phyloP scores from a whole-genome alignment of 2,113 vertebrate species.

The Tupaia tana region DNA sequence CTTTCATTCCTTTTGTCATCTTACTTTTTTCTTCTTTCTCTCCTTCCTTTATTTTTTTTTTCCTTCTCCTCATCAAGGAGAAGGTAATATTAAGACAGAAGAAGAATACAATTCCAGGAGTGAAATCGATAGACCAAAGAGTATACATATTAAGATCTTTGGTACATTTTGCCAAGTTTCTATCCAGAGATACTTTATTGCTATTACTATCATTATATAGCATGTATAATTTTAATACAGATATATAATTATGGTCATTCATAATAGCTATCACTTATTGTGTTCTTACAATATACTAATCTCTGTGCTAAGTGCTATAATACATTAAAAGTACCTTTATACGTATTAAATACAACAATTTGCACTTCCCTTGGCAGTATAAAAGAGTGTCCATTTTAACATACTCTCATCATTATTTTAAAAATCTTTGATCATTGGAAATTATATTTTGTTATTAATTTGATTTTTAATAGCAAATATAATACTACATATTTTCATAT shows the following conservation, averaged over 20 bases:
- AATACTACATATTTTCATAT: background rate
- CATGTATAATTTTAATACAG: slow-evolving; percentile 58
- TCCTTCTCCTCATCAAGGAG: background rate
- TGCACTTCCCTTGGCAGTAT: background rate
- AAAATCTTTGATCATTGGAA: slow-evolving; percentile 4
- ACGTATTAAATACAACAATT: background rate
- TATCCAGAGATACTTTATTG: slow-evolving; percentile 55
- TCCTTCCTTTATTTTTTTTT: background rate
- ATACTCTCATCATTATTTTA: background rate
- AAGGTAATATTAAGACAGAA: background rate
- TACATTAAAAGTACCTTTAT: slow-evolving; percentile 49
- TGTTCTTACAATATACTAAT: slow-evolving; percentile 53
- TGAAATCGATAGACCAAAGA: background rate
- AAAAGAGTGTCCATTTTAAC: background rate
- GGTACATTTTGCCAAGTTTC: slow-evolving; percentile 55
- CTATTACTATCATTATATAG: slow-evolving; percentile 39
- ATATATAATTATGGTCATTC: slow-evolving; percentile 61
- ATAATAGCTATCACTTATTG: slow-evolving; percentile 37
- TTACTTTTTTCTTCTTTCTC: background rate
- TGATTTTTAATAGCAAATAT: background rate
- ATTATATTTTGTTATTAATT: slow-evolving; percentile 27
- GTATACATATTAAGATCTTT: background rate
- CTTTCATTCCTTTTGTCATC: background rate
- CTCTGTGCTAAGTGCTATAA: slow-evolving; percentile 47
- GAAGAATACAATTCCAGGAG: background rate